A percentile compares a stretch with the other conserved stretches of the same genome.
Evolutionary conservation across 1,140 invertebrate genomes (phyloP).

Genomic region (Marisa cornuarietis): DNA sequence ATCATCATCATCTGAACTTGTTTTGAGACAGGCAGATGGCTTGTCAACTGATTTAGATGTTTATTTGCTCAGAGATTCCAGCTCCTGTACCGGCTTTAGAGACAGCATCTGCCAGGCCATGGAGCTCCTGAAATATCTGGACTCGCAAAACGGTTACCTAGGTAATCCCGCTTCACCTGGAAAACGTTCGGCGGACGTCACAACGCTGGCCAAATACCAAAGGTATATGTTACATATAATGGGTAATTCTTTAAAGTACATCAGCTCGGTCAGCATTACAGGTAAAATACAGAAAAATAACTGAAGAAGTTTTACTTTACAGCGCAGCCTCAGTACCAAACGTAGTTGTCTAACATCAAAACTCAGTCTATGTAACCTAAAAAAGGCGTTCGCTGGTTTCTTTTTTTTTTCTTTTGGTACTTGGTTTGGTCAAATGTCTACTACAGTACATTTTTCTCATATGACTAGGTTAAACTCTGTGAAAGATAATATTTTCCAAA

Average conservation of each 20-base stretch:
- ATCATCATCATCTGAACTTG: neutral
- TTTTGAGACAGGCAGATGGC: neutral
- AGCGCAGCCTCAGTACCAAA: too few species aligned
- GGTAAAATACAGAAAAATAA: too few species aligned
- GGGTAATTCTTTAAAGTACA: neutral
- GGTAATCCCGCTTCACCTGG: neutral
- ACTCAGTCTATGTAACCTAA: too few species aligned
- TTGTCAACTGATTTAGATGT: neutral
- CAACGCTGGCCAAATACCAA: neutral
- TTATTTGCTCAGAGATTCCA: neutral
- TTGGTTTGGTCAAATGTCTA: too few species aligned
- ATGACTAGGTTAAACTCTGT: too few species aligned
- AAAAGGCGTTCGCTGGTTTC: too few species aligned
- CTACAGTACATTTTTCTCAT: too few species aligned
- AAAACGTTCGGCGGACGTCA: neutral
- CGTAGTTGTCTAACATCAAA: too few species aligned
- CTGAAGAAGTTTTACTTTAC: too few species aligned
- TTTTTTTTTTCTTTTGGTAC: too few species aligned
- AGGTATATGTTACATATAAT: neutral
- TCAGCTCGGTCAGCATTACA: neutral
- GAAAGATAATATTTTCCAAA: too few species aligned
- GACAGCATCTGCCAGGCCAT: constrained; percentile 1
- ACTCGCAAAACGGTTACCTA: neutral
- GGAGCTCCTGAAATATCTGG: neutral
- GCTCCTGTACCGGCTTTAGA: neutral